A percentile compares a stretch with the other conserved stretches of the same genome.
These are phyloP conservation scores for Pygathrix nemaeus DNA, from an alignment of 2,113 vertebrate genomes.

Conservation along the genomic window DNA sequence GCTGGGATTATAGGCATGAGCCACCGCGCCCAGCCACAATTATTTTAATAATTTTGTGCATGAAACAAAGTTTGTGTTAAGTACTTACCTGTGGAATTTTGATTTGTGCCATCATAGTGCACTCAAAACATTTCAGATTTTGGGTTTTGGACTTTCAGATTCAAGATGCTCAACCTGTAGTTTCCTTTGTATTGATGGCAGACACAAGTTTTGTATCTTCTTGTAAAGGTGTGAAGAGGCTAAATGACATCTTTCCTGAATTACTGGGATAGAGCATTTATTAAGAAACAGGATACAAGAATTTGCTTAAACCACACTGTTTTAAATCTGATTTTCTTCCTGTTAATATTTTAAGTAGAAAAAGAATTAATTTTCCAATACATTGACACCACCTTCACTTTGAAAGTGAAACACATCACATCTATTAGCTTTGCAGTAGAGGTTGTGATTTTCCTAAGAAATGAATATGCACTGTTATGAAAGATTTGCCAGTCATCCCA, in stretches of 20 bases:
- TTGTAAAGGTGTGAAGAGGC: neutral
- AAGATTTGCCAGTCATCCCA: neutral
- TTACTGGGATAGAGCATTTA: neutral
- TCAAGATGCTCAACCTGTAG: neutral
- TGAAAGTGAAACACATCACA: neutral
- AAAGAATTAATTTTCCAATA: neutral
- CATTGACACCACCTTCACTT: neutral
- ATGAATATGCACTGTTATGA: neutral
- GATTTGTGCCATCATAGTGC: neutral
- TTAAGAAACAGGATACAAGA: neutral
- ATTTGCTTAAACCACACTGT: neutral
- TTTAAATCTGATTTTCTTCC: slow-evolving; percentile 17
- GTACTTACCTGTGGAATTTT: neutral
- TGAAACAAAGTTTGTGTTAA: neutral
- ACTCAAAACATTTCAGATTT: neutral
- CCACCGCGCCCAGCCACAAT: neutral
- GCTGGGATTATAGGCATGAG: too few species aligned
- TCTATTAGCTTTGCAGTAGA: neutral
- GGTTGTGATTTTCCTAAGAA: slow-evolving; percentile 36
- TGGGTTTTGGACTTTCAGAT: neutral
- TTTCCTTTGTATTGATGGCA: neutral
- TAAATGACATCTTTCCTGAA: slow-evolving; percentile 21
- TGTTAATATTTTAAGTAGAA: slow-evolving; percentile 6
- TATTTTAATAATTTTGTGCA: neutral
- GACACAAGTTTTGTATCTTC: neutral